phyloP scores from a whole-genome alignment of 2,113 vertebrate genomes.

The Gulo gulo region DNA sequence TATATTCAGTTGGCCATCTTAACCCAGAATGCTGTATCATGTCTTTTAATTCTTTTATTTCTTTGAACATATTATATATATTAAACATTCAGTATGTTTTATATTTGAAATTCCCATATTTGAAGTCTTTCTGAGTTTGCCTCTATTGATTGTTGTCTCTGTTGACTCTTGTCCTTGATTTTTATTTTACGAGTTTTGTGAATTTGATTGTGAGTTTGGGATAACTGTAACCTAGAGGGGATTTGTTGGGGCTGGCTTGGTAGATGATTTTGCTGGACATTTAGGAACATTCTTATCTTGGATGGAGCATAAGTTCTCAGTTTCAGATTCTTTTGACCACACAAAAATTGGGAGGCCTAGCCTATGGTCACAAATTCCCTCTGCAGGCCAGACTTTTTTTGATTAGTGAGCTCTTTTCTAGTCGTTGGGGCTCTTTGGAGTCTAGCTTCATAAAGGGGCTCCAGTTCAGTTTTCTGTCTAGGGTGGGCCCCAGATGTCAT shows the following conservation, averaged over 20 bases:
- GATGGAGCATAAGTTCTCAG: neutral
- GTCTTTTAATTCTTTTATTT: conserved; percentile 4
- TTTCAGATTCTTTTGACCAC: neutral
- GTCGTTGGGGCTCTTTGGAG: neutral
- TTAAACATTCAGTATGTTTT: neutral
- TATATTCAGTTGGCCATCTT: neutral
- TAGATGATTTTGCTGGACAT: neutral
- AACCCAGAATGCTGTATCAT: neutral
- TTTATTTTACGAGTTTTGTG: neutral
- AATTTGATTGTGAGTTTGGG: neutral
- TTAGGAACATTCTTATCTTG: neutral
- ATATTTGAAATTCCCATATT: neutral
- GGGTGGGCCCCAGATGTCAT: neutral
- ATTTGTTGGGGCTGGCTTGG: neutral
- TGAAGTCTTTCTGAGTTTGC: neutral
- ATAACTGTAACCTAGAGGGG: neutral
- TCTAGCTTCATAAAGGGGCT: neutral
- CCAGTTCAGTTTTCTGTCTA: neutral
- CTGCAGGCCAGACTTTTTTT: neutral
- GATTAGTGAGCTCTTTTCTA: neutral
- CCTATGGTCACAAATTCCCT: neutral
- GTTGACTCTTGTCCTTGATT: neutral
- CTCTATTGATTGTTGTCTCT: neutral
- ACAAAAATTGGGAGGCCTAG: neutral
- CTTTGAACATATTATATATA: neutral